Base-by-base conservation (phyloP, 2,113 vertebrate species). In the Pelecanoides urinatrix region DNA sequence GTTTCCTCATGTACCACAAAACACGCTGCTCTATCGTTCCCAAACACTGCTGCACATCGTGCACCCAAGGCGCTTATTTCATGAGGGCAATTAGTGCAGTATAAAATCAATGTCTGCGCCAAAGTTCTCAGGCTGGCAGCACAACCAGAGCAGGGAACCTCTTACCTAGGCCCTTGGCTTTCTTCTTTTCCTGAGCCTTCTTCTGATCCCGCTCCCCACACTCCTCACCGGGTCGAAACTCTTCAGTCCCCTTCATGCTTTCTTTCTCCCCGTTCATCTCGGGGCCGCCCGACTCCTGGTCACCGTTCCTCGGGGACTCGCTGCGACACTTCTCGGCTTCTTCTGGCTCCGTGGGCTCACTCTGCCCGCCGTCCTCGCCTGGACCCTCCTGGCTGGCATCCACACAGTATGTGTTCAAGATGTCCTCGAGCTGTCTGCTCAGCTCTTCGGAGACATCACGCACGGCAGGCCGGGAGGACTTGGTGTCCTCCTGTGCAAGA, bases 401-500 rank as follows among this genome's bases (percentile, higher is more conserved):
- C 92, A 98, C 97, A 26, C 99, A 99, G 97, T 99, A 99, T 1
- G 99, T 99, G 97, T 96, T 99, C 59, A 99, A 94, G 97, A 99
- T 99, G 95, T 99, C 99, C 97, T 99, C 99, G 40, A 99, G 95
- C 96, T 99, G 99, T 47, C 99, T 95, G 96, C 99, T 99, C 66
- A 99, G 98, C 96, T 99, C 99, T 78, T 99, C 99, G 0, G 99
- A 99, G 94, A 99, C 98, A 94, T 99, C 99, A 9, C 98, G 89
- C 40, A 97, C 87, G 22, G 96, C 94, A 5, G 97, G 32, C 25
- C 78, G 97, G 84, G 94, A 66, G 71, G 82, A 47, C 92, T 96
- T 97, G 62, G 98, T 95, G 87, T 94, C 96, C 50, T 97, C 97
- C 68, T 94, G 98, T 2, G 34, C 3, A 6, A 80, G 29, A 45